Evolutionary conservation across 2,888 invertebrate genomes (phyloP), one percentile per base, ranked within the genome.

Genomic region (Dusona sp.): DNA sequence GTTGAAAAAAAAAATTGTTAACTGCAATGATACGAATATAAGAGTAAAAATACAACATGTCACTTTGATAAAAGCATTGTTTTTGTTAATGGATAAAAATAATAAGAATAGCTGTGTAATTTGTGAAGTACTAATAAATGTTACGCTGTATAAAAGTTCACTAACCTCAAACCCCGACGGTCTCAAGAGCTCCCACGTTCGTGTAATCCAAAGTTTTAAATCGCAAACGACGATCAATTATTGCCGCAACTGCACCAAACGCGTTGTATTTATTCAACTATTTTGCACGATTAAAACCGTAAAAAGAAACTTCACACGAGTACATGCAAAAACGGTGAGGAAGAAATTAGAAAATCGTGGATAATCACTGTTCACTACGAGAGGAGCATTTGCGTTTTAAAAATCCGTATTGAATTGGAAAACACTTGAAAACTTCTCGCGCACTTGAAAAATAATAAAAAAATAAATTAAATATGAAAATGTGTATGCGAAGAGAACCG

Each of bases 161-260:
- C 87, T 42, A 65, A 86, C 87, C 87, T 88, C 68, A 84, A 65
- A 68, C 70, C 29, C 13, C n/a, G 67, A 45, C 79, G 64, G 74
- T 70, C 73, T 79, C 61, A 45, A 65, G 84, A 57, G 25, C 54
- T 36, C 54, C 61, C 78, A 72, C 51, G 78, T 81, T 85, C 86
- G 88, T 82, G 88, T 88, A 88, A 88, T 88, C 88, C 88, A 88
- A 88, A 84, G 78, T 79, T 86, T 88, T 70, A 70, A 70, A 79
- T 42, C 51, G 51, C 61, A 67, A 36, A 33, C 81, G 67, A 79
- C 72, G 54, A 33, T 29, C 72, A 54, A 82, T 73, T 75, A 42
- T 36, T 36, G 45, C 16, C 45, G 72, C 61, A 72, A 54, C 19
- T 33, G 72, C 61, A 64, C 73, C 72, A 72, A 79, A 9, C 36